phyloP scores from a whole-genome alignment of 2,888 invertebrate species.

The Eurois occulta region DNA sequence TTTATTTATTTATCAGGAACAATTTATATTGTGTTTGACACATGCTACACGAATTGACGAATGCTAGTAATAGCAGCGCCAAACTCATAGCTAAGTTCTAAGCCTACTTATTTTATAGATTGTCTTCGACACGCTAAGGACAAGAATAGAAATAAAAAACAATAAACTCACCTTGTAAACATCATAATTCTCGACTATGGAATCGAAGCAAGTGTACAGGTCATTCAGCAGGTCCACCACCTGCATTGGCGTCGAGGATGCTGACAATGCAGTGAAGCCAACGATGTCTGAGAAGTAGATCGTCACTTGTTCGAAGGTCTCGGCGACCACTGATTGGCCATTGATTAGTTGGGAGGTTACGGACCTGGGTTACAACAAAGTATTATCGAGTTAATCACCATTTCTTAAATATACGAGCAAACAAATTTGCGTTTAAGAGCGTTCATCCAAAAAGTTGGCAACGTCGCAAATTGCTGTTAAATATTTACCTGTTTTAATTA shows the following conservation, averaged over 20 bases:
- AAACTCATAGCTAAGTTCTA: not conserved
- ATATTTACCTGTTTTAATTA: too few relatives aligned
- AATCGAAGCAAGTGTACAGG: constrained; percentile 99
- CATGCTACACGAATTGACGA: not conserved
- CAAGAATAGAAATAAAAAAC: not conserved
- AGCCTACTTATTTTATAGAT: not conserved
- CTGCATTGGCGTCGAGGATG: constrained; percentile 97
- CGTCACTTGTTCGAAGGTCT: constrained; percentile 97
- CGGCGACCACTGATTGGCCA: constrained; percentile 97
- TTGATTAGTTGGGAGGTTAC: constrained; percentile 97
- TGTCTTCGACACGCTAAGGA: not conserved
- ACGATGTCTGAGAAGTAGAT: constrained; percentile 98
- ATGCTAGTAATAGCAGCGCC: too few relatives aligned
- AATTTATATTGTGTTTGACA: too few relatives aligned
- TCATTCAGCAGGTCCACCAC: constrained; percentile 99
- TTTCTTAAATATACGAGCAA: not conserved
- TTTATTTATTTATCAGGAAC: too few relatives aligned
- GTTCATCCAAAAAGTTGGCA: too few relatives aligned
- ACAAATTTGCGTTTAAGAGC: not conserved
- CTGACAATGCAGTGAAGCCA: constrained; percentile 97
- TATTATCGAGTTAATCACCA: not conserved
- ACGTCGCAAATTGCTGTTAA: too few relatives aligned
- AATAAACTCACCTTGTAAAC: constrained; percentile 96
- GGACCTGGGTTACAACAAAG: constrained; percentile 86
- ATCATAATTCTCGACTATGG: constrained; percentile 98